These are phyloP conservation scores for Spilarctia lutea DNA, from an alignment of 2,888 invertebrate genomes.

Conservation along the genomic window DNA sequence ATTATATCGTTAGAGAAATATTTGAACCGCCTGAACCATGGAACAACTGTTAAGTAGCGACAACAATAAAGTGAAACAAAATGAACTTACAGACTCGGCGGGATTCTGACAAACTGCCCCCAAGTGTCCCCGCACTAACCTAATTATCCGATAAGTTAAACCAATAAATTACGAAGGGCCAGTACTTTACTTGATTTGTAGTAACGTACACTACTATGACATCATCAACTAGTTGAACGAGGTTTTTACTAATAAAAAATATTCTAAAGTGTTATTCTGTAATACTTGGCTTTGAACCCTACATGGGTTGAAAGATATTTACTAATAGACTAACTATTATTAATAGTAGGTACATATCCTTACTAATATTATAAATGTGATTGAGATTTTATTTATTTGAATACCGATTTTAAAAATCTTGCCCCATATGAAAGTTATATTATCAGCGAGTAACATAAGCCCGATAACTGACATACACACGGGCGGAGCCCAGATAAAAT, in stretches of 20 bases:
- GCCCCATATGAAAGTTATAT: no score
- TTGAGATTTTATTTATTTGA: no score
- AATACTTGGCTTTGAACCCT: neutral
- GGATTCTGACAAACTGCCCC: conserved; percentile 76
- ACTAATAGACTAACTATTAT: neutral
- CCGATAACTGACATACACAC: no score
- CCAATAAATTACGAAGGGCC: conserved; percentile 67
- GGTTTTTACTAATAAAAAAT: neutral
- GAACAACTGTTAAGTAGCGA: conserved; percentile 40
- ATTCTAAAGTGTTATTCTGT: neutral
- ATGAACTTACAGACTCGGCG: conserved; percentile 56
- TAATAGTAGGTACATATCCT: neutral
- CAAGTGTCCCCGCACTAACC: conserved; percentile 72
- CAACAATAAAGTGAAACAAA: conserved; percentile 56
- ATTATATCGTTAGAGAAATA: conserved; percentile 20
- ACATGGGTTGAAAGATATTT: neutral
- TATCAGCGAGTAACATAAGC: no score
- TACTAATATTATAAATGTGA: no score
- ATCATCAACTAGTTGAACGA: neutral
- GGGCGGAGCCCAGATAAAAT: no score
- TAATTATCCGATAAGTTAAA: conserved; percentile 76
- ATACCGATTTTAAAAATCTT: no score
- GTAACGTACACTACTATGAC: conserved; percentile 14
- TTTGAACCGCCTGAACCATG: conserved; percentile 4
- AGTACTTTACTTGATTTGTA: conserved; percentile 42